phyloP scores from a whole-genome alignment of 2,888 invertebrate species.

The Choristoneura rosaceana region DNA sequence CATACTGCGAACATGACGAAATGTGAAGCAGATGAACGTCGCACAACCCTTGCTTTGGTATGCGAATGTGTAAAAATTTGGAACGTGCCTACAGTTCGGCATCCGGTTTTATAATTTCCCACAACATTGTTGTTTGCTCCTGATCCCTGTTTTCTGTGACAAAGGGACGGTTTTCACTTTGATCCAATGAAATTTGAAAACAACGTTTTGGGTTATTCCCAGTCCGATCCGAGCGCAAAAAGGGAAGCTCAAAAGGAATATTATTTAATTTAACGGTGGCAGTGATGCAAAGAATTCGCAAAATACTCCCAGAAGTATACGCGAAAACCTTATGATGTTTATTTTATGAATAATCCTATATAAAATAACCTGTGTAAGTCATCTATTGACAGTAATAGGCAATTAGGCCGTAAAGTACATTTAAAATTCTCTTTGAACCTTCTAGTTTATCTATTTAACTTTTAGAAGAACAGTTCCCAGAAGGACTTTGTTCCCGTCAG shows the following conservation, averaged over 20 bases:
- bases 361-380: not conserved
- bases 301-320: not conserved
- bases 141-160: conserved; percentile 3
- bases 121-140: not conserved
- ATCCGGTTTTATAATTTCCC: not conserved
- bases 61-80: not conserved
- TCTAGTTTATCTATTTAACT: not conserved
- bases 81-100: not conserved
- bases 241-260: conserved; percentile 10
- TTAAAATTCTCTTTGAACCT: not conserved
- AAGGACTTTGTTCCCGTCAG: not conserved
- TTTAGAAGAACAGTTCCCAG: not conserved
- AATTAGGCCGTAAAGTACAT: not conserved
- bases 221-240: not conserved
- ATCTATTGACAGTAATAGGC: not conserved
- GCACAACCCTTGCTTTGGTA: too few relatives aligned
- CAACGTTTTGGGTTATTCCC: not conserved
- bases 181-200: conserved; percentile 9
- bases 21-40: too few relatives aligned
- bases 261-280: conserved; percentile 6
- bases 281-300: conserved; percentile 1
- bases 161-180: conserved; percentile 23
- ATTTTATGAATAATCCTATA: not conserved
- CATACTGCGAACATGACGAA: too few relatives aligned
- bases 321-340: not conserved